Conservation (phyloP, 1,140 invertebrate species). For the Drosophila novamexicana region DNA sequence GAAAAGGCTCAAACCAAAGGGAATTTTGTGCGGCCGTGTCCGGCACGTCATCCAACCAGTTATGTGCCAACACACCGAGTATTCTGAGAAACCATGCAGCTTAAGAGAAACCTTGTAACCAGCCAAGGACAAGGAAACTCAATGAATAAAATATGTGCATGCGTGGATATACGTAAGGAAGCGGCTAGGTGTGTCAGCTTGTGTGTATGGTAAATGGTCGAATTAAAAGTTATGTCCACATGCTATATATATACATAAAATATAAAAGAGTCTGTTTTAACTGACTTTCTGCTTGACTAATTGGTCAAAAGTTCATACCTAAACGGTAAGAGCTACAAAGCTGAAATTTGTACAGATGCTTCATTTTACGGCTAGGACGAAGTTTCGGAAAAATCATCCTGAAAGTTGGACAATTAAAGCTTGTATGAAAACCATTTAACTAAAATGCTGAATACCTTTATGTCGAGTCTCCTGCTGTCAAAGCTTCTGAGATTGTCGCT, state of each 20-base stretch:
- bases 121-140: slow-evolving; percentile 48
- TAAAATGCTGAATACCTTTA: no score
- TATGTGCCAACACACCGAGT: slow-evolving; percentile 73
- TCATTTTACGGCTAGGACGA: background rate
- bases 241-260: background rate
- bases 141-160: slow-evolving; percentile 63
- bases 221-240: slow-evolving; percentile 42
- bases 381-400: background rate
- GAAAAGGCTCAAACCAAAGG: slow-evolving; percentile 11
- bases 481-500: no score
- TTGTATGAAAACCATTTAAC: no score
- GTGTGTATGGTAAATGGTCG: background rate
- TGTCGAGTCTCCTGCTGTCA: no score
- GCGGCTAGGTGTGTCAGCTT: background rate
- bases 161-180: background rate
- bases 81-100: slow-evolving; percentile 11
- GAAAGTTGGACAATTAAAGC: no score
- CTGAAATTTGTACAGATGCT: no score
- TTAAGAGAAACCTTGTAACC: slow-evolving; percentile 37
- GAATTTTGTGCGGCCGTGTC: slow-evolving; percentile 22
- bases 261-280: background rate
- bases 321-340: no score
- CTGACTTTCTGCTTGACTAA: background rate
- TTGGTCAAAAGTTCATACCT: background rate
- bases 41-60: slow-evolving; percentile 27